Conservation (phyloP, 1,140 invertebrate genomes). For the Trinorchestia longiramus region DNA sequence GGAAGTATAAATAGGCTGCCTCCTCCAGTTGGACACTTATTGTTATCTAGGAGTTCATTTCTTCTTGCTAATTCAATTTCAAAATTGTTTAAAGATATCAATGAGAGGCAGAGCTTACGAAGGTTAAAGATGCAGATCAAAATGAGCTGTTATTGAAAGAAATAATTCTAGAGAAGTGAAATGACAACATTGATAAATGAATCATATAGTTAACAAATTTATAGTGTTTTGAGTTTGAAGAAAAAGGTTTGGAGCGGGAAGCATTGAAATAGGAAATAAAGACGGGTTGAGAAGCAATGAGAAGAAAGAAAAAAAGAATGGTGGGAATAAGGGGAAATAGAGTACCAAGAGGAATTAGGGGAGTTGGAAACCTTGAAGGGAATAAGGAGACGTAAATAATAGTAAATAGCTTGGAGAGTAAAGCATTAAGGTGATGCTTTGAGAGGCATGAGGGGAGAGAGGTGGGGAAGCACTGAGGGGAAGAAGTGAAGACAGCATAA, state of each 20-base stretch:
- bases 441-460: background rate
- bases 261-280: background rate
- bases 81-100: too few relatives aligned
- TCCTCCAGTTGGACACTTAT: too few relatives aligned
- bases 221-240: background rate
- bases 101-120: too few relatives aligned
- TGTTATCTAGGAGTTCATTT: too few relatives aligned
- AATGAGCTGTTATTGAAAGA: background rate
- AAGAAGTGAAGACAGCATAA: conserved; percentile 9
- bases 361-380: background rate
- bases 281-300: background rate
- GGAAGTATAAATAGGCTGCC: too few relatives aligned
- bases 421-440: background rate
- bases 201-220: background rate
- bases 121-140: too few relatives aligned
- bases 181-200: background rate
- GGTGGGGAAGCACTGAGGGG: background rate
- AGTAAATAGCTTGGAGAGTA: background rate
- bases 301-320: background rate
- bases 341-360: background rate
- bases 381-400: background rate
- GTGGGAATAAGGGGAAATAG: background rate
- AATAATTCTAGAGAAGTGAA: background rate
- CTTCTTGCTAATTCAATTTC: too few relatives aligned
- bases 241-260: background rate